Evolutionary conservation across 2,797 vertebrate genomes (phyloP), one percentile per base, ranked within the genome.

Genomic region (Odontamblyopus lacepedii): DNA sequence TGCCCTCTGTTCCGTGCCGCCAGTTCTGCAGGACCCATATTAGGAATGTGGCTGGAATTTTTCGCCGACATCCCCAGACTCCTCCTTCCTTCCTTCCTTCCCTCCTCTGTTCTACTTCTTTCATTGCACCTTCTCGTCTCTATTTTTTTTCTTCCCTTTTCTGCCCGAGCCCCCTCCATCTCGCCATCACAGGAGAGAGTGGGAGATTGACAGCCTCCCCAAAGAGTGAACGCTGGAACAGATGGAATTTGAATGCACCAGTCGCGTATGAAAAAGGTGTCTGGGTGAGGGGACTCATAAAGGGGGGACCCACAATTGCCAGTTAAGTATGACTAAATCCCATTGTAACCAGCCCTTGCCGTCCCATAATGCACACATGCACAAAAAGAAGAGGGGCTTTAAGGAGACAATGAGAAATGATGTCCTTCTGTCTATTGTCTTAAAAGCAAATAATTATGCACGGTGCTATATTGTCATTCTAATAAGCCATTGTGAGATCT

Each of bases 201-300:
- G 83, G 87, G 94, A 96, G 96, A 98, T 97, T 98, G 97, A 98
- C 96, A 97, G 96, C 93, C 93, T 96, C 96, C 96, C 96, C 95
- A 95, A 95, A 93, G 95, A 97, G 95, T 95, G 95, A 95, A 94
- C 91, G 89, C 92, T 94, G 94, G 93, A 95, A 96, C 96, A 98
- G 97, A 98, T 98, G 96, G 97, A 97, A 97, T 94, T 96, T 96
- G 94, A 96, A 96, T 95, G 94, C 95, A 95, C 97, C 96, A 96
- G 92, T 96, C 95, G 95, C 96, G 95, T 95, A 96, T 96, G 96
- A 96, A 97, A 95, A 95, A 94, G 92, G 93, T 93, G 92, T 91
- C 90, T 92, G 90, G 84, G 92, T 89, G 89, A 87, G 84, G 85
- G 87, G 85, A 91, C 88, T 83, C 83, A 85, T 86, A 82, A 85